A percentile compares a stretch with the other conserved stretches of the same genome.
Evolutionary conservation across 2,888 invertebrate species (phyloP).

Genomic region (Pelosia muscerda): DNA sequence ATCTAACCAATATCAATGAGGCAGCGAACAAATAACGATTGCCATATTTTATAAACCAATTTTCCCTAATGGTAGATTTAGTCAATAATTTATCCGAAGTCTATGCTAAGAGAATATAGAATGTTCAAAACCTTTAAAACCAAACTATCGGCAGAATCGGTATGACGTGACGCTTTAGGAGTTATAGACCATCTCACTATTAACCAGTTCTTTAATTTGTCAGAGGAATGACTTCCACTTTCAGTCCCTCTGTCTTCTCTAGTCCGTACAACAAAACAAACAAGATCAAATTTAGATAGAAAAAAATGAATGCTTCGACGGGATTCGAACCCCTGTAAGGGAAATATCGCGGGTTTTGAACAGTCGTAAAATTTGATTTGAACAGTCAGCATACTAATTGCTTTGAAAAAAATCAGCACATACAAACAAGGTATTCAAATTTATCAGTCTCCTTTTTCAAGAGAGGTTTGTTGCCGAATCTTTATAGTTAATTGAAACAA

Average conservation of each 20-base stretch:
- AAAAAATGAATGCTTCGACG: too few relatives aligned
- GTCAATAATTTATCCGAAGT: slow-evolving; percentile 48
- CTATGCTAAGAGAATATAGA: slow-evolving; percentile 66
- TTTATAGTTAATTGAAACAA: neutral
- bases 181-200: slow-evolving; percentile 34
- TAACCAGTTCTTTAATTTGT: slow-evolving; percentile 7
- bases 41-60: slow-evolving; percentile 5
- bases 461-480: neutral
- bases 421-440: slow-evolving; percentile 30
- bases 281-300: too few relatives aligned
- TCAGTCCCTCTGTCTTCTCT: slow-evolving; percentile 17
- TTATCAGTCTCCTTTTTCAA: neutral
- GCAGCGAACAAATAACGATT: neutral
- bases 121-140: slow-evolving; percentile 70
- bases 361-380: too few relatives aligned
- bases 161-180: slow-evolving; percentile 34
- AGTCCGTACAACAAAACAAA: too few relatives aligned
- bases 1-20: neutral
- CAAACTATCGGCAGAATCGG: slow-evolving; percentile 37
- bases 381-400: too few relatives aligned
- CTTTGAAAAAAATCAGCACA: too few relatives aligned
- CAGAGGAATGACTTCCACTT: slow-evolving; percentile 26
- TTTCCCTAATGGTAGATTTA: slow-evolving; percentile 43
- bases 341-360: too few relatives aligned
- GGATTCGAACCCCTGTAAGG: too few relatives aligned